Evolutionary conservation across 2,888 invertebrate genomes (phyloP).

Genomic region (Leucophenga montana): DNA sequence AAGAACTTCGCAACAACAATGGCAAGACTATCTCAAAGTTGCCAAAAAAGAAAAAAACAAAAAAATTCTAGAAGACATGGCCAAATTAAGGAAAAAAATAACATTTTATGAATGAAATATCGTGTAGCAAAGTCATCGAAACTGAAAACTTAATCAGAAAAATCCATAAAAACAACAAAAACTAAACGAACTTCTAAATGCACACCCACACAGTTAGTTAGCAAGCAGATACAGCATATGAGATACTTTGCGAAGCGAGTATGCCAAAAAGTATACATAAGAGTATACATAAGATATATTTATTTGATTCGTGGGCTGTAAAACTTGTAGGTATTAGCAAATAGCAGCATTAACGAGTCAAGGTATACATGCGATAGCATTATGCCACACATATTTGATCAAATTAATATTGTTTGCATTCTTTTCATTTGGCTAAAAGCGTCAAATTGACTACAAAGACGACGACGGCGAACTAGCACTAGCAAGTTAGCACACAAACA

Average conservation of each 20-base stretch:
- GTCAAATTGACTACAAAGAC: conserved; percentile 35
- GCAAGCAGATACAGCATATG: conserved; percentile 49
- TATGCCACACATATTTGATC: conserved; percentile 48
- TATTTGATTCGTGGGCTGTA: conserved; percentile 55
- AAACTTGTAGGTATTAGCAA: conserved; percentile 57
- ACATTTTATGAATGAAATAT: conserved; percentile 29
- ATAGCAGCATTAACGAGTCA: conserved; percentile 50
- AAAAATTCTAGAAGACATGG: conserved; percentile 47
- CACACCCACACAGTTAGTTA: conserved; percentile 16
- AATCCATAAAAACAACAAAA: conserved; percentile 49
- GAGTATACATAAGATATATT: conserved; percentile 28
- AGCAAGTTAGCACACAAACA: conserved; percentile 11
- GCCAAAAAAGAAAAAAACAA: conserved; percentile 21
- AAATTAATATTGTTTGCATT: conserved; percentile 58
- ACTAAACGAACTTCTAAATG: conserved; percentile 40
- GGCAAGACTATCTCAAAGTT: conserved; percentile 8
- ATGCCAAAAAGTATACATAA: conserved; percentile 32
- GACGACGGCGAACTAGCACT: conserved; percentile 15
- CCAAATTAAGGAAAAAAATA: conserved; percentile 40
- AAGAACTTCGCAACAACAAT: conserved; percentile 22
- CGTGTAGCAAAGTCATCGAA: background rate
- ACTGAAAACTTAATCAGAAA: conserved; percentile 52
- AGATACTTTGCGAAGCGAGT: background rate
- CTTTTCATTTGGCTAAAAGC: conserved; percentile 48
- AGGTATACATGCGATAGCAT: conserved; percentile 33